phyloP scores from a whole-genome alignment of 2,888 invertebrate species.

The Lepetodrilus schrolli region DNA sequence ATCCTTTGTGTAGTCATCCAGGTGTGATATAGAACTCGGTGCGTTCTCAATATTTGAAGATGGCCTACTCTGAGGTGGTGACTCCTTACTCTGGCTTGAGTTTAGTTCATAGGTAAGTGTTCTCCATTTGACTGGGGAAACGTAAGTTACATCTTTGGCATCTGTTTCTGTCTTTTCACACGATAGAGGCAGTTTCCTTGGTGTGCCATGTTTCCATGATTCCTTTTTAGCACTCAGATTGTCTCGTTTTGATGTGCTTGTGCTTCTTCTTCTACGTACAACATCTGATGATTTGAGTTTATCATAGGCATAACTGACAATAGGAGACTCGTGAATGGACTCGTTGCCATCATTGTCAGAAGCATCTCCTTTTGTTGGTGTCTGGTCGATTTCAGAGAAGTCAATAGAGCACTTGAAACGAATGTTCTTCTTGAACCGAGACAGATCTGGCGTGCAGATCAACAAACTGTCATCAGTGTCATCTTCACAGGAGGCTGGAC shows the following conservation, averaged over 20 bases:
- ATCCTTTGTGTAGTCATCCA: too few relatives aligned
- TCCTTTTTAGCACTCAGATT: too few relatives aligned
- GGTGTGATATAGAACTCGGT: too few relatives aligned
- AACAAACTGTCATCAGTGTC: conserved; percentile 10
- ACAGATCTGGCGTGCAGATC: neutral
- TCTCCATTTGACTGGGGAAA: too few relatives aligned
- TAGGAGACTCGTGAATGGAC: conserved; percentile 8
- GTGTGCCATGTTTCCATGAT: neutral
- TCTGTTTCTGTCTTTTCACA: too few relatives aligned
- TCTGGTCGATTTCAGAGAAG: neutral
- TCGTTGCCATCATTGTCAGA: neutral
- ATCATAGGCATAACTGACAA: neutral
- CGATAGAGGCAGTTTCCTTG: too few relatives aligned
- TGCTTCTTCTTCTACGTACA: neutral
- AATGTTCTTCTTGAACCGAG: neutral
- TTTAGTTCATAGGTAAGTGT: too few relatives aligned
- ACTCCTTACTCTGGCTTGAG: too few relatives aligned
- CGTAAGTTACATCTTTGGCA: too few relatives aligned
- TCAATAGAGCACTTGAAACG: conserved; percentile 14
- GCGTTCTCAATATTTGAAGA: too few relatives aligned
- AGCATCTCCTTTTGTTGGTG: neutral
- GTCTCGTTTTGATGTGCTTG: too few relatives aligned
- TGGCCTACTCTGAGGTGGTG: too few relatives aligned
- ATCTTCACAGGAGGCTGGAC: conserved; percentile 10
- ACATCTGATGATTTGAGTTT: neutral